phyloP scores from a whole-genome alignment of 2,888 invertebrate species.

The Acanthococcus lagerstroemiae region DNA sequence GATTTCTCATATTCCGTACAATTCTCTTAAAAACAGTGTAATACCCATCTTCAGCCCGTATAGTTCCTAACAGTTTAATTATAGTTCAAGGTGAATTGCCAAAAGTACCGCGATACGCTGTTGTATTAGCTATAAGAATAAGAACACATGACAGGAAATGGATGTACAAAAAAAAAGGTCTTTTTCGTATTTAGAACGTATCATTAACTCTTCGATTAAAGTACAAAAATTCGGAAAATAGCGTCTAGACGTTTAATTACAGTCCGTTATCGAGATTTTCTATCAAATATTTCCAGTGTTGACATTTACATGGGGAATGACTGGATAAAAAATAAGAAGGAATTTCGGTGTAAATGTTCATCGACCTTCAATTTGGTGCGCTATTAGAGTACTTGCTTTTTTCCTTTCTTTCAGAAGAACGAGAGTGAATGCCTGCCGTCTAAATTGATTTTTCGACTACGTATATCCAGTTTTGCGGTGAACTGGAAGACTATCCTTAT shows the following conservation, averaged over 20 bases:
- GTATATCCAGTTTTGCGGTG: too few species aligned
- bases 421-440: too few species aligned
- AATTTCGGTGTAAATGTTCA: not conserved
- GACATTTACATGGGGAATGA: slow-evolving; percentile 1
- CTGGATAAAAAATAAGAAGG: not conserved
- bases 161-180: slow-evolving; percentile 10
- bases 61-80: slow-evolving; percentile 15
- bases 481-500: too few species aligned
- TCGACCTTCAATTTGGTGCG: not conserved
- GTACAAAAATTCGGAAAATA: slow-evolving; percentile 2
- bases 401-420: too few species aligned
- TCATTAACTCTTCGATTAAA: slow-evolving; percentile 21
- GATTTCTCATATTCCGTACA: too few species aligned
- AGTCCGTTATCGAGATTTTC: slow-evolving; percentile 18
- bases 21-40: too few species aligned
- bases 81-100: slow-evolving; percentile 12
- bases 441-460: too few species aligned
- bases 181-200: slow-evolving; percentile 16
- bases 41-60: not conserved
- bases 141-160: slow-evolving; percentile 9
- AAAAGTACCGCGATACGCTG: slow-evolving; percentile 18
- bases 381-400: not conserved
- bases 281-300: not conserved
- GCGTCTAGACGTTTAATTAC: slow-evolving; percentile 28
- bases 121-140: not conserved